Evolutionary conservation across 2,888 invertebrate genomes (phyloP).

Genomic region (Podotricha telesiphe): DNA sequence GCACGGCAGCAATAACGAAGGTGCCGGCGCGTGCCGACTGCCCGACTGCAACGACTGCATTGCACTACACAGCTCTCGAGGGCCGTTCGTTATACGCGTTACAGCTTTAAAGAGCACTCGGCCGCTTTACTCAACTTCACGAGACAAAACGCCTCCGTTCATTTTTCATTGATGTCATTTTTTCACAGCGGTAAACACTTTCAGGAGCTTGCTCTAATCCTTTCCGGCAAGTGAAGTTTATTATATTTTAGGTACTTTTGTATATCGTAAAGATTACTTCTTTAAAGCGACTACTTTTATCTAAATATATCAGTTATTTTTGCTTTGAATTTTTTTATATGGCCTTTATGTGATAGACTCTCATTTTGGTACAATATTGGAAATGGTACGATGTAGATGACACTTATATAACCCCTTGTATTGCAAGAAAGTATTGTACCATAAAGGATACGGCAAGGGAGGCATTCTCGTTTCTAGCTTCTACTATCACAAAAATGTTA

Average conservation of each 20-base stretch:
- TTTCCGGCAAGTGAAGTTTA: conserved; percentile 10
- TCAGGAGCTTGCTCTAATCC: conserved; percentile 55
- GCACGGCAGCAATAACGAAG: conserved; percentile 48
- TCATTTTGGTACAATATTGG: conserved; percentile 49
- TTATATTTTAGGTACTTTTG: conserved; percentile 1
- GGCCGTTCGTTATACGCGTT: conserved; percentile 77
- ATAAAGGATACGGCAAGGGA: conserved; percentile 71
- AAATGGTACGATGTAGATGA: conserved; percentile 58
- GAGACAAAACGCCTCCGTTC: conserved; percentile 71
- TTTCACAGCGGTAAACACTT: conserved; percentile 50
- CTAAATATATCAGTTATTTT: not conserved
- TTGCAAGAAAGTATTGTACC: conserved; percentile 35
- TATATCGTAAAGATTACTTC: not conserved
- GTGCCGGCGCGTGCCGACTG: conserved; percentile 65
- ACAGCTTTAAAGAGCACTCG: conserved; percentile 74
- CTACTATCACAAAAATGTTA: conserved; percentile 81
- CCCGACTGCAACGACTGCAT: conserved; percentile 52
- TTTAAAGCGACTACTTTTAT: not conserved
- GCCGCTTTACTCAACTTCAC: conserved; percentile 69
- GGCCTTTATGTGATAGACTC: conserved; percentile 8
- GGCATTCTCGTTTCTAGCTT: conserved; percentile 66
- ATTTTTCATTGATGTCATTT: conserved; percentile 69
- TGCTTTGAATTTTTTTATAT: conserved; percentile 1
- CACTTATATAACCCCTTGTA: conserved; percentile 61
- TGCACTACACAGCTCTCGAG: conserved; percentile 64